These are phyloP conservation scores for Cancer borealis DNA, from an alignment of 2,888 invertebrate species.

Conservation along the genomic window DNA sequence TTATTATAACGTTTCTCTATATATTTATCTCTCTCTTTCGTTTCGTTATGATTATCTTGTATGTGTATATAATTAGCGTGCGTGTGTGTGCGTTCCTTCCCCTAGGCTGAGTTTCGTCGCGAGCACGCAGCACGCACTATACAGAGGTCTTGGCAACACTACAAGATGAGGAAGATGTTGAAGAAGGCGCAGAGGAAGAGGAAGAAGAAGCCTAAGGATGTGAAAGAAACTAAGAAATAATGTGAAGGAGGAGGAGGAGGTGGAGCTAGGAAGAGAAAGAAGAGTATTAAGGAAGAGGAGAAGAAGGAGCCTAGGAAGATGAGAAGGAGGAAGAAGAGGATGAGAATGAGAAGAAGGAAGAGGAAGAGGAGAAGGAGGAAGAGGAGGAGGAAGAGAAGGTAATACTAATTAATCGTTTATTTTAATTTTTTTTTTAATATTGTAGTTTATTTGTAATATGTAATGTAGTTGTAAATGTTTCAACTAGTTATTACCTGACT, in stretches of 20 bases:
- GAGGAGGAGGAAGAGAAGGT: too few species aligned
- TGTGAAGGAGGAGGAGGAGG: neutral
- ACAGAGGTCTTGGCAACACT: conserved; percentile 77
- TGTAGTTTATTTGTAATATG: too few species aligned
- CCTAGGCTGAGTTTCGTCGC: conserved; percentile 58
- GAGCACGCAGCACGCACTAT: conserved; percentile 75
- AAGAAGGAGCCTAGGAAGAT: too few species aligned
- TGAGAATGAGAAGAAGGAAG: too few species aligned
- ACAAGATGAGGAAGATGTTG: conserved; percentile 76
- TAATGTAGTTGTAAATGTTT: too few species aligned
- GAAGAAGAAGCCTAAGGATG: conserved; percentile 71
- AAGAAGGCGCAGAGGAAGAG: conserved; percentile 73
- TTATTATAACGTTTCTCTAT: neutral
- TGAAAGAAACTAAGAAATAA: conserved; percentile 50
- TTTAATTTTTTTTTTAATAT: too few species aligned
- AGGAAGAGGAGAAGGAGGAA: too few species aligned
- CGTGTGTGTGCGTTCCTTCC: neutral
- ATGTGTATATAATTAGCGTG: too few species aligned
- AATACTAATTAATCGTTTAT: too few species aligned
- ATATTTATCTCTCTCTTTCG: neutral
- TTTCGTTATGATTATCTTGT: neutral
- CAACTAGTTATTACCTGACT: too few species aligned
- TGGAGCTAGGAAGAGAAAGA: neutral
- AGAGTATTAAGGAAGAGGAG: too few species aligned
- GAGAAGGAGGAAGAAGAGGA: too few species aligned